Percentiles rank a stretch among this genome's conserved stretches.
phyloP scores from a whole-genome alignment of 35 echinoderm and acorn worm genomes.

The Strongylocentrotus purpuratus region DNA sequence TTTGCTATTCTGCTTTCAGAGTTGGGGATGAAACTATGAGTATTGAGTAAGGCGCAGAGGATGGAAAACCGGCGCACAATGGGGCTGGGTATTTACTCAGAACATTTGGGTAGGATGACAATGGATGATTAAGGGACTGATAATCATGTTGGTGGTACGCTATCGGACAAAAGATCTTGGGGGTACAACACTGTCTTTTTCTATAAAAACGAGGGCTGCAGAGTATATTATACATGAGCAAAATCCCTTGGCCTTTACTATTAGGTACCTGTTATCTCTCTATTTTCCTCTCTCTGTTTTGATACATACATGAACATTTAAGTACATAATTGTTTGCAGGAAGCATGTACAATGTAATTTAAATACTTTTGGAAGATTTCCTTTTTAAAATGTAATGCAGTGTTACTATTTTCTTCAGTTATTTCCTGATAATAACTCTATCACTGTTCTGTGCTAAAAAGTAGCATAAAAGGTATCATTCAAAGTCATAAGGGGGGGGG shows the following conservation, averaged over 20 bases:
- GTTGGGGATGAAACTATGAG: not conserved
- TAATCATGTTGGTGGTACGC: not conserved
- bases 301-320: not conserved
- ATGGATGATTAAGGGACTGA: not conserved
- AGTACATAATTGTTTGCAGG: too few species aligned
- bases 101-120: not conserved
- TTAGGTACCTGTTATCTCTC: not conserved
- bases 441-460: too few species aligned
- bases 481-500: too few species aligned
- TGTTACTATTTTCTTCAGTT: too few species aligned
- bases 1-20: constrained; percentile 10
- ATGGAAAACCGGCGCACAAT: not conserved
- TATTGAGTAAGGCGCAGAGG: not conserved
- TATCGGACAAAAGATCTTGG: not conserved
- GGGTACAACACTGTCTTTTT: not conserved
- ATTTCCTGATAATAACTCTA: too few species aligned
- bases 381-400: too few species aligned
- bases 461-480: too few species aligned
- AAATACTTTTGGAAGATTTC: too few species aligned
- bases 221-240: not conserved
- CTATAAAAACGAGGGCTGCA: not conserved
- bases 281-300: not conserved
- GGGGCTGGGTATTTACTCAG: not conserved
- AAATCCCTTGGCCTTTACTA: too few species aligned
- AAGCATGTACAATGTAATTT: too few species aligned